Base-by-base conservation (phyloP, 2,797 vertebrate species). In the Synanceia verrucosa region DNA sequence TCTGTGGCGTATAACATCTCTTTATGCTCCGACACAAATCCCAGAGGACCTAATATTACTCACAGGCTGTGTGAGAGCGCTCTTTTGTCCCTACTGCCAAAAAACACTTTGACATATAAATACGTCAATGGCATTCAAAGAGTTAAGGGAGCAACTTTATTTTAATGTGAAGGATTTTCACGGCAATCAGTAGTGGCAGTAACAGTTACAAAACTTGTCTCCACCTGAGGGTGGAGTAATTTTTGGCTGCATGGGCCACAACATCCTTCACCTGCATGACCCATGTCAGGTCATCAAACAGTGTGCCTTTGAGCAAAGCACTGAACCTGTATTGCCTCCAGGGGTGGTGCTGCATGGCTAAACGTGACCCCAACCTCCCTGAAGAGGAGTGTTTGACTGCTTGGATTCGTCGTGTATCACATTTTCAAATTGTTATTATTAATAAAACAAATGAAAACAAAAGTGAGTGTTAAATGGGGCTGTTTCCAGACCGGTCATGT, bases 371-470 rank as follows among this genome's bases (percentile, higher is more conserved):
- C 50, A 12, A 44, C 59, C 71, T 64, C 56, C 48, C 48, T 3
- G 19, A 33, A 37, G 63, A 29, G 24, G 23, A 67, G 37, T 16
- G 44, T 61, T 56, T 65, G 21, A 60, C 55, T 43, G 8, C 21
- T 67, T 26, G 57, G 43, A 65, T 69, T 66, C 56, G 62, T 44
- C 6, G n/a, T 19, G n/a, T 65, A 66, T 79, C 29, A 41, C 1
- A 65, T 78, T 60, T 75, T 63, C 1, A 5, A 62, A n/a, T 44
- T 81, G 58, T 80, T 77, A 37, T 75, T 68, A 31, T 57, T 67
- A 58, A 76, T 58, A 51, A 81, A 24, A 72, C 46, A 37, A 83
- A 76, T 29, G 9, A 75, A 50, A 73, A 76, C 55, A 81, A 64
- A 69, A 26, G 8, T 1, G 51, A 81, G 64, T 73, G 67, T 73